Percentiles rank a stretch among this genome's conserved stretches.
phyloP scores from a whole-genome alignment of 2,113 vertebrate species.

The Osmerus eperlanus region DNA sequence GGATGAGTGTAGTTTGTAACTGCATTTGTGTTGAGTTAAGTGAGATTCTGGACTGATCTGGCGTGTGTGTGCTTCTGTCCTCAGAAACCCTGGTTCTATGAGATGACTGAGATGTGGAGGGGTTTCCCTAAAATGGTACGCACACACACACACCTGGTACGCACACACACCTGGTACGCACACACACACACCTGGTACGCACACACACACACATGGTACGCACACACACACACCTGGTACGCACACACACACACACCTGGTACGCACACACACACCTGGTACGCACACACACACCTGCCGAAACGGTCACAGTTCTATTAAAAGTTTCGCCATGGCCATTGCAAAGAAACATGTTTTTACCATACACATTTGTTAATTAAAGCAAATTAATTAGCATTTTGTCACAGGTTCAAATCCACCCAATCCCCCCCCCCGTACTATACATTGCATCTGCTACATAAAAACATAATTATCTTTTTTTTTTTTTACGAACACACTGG shows the following conservation, averaged over 20 bases:
- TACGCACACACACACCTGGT: too few species aligned
- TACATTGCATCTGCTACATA: background rate
- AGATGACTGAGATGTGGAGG: constrained; percentile 83
- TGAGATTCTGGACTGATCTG: constrained; percentile 4
- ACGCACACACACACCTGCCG: background rate
- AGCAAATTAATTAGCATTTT: too few species aligned
- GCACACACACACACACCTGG: background rate
- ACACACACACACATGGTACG: too few species aligned
- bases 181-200: too few species aligned
- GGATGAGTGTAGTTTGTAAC: background rate
- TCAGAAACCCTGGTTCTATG: constrained; percentile 93
- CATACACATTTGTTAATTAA: background rate
- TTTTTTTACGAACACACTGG: background rate
- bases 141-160: too few species aligned
- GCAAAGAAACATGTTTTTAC: background rate
- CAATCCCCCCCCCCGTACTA: too few species aligned
- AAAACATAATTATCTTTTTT: background rate
- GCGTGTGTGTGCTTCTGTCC: constrained; percentile 22
- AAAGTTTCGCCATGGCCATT: background rate
- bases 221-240: background rate
- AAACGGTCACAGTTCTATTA: background rate
- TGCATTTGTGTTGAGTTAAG: constrained; percentile 4
- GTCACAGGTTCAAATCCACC: too few species aligned
- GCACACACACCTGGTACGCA: too few species aligned
- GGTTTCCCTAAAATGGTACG: constrained; percentile 89